Evolutionary conservation across 2,113 vertebrate genomes (phyloP).

Genomic region (Dermatemys mawii): DNA sequence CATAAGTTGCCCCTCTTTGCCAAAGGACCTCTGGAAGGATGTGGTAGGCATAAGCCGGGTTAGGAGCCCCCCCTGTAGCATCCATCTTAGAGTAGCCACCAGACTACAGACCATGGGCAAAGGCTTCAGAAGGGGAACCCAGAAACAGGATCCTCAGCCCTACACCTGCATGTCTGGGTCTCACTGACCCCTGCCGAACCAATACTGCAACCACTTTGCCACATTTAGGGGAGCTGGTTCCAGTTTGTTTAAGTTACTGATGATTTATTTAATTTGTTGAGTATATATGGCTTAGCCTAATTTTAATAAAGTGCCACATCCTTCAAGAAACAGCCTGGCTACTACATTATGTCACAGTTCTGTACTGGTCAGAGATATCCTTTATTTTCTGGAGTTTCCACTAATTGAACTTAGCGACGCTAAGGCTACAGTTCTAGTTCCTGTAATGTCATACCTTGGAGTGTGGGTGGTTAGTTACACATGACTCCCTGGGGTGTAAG

Average conservation of each 20-base stretch:
- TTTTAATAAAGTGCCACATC: not conserved
- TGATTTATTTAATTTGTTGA: too few species aligned
- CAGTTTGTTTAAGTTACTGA: too few species aligned
- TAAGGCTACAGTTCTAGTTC: not conserved
- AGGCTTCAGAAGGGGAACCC: not conserved
- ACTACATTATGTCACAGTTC: not conserved
- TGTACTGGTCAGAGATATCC: accelerated
- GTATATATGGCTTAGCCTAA: too few species aligned
- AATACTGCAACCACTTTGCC: not conserved
- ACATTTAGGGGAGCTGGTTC: too few species aligned
- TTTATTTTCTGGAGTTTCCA: not conserved
- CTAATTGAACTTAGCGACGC: not conserved
- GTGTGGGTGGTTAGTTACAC: not conserved
- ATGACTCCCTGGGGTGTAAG: accelerated
- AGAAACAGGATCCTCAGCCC: accelerated
- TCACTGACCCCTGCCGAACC: too few species aligned
- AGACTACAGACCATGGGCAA: too few species aligned
- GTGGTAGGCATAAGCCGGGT: not conserved
- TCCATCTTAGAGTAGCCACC: not conserved
- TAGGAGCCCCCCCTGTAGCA: not conserved
- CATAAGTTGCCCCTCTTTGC: too few species aligned
- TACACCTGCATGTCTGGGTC: too few species aligned
- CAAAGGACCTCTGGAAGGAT: not conserved
- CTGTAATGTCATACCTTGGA: not conserved
- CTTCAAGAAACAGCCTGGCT: not conserved